A percentile compares a stretch with the other conserved stretches of the same genome.
Evolutionary conservation across 1,140 invertebrate genomes (phyloP).

Genomic region (Leptinotarsa undecemlineata): DNA sequence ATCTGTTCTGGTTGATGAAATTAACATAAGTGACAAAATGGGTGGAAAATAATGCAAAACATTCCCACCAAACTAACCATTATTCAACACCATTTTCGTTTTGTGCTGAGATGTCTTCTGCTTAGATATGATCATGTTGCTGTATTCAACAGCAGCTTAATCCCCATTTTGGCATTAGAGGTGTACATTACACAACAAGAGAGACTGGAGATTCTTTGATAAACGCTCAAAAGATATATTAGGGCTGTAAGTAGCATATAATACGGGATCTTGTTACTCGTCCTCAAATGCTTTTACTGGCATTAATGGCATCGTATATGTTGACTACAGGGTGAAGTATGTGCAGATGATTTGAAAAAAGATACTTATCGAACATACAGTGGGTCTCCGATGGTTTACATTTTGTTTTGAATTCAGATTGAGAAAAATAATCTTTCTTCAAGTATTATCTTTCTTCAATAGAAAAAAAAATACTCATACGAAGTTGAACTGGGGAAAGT

Average conservation of each 20-base stretch:
- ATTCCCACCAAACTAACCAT: constrained; percentile 24
- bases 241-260: constrained; percentile 42
- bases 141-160: constrained; percentile 14
- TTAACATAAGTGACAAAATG: constrained; percentile 1
- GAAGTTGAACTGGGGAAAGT: too few relatives aligned
- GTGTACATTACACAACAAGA: constrained; percentile 40
- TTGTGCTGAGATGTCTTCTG: background rate
- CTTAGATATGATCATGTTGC: constrained; percentile 22
- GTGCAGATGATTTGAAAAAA: too few relatives aligned
- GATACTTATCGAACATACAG: too few relatives aligned
- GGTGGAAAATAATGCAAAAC: constrained; percentile 1
- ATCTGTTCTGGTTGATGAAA: background rate
- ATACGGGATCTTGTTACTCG: constrained; percentile 44
- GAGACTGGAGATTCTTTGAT: constrained; percentile 42
- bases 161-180: constrained; percentile 39
- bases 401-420: too few relatives aligned
- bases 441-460: too few relatives aligned
- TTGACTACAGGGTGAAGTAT: background rate
- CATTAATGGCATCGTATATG: constrained; percentile 1
- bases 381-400: too few relatives aligned
- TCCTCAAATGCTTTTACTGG: constrained; percentile 10
- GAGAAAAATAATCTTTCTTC: too few relatives aligned
- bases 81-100: constrained; percentile 18
- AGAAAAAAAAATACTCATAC: too few relatives aligned
- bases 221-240: constrained; percentile 45